Conservation (phyloP, 2,113 vertebrate genomes). For the Coregonus clupeaformis region DNA sequence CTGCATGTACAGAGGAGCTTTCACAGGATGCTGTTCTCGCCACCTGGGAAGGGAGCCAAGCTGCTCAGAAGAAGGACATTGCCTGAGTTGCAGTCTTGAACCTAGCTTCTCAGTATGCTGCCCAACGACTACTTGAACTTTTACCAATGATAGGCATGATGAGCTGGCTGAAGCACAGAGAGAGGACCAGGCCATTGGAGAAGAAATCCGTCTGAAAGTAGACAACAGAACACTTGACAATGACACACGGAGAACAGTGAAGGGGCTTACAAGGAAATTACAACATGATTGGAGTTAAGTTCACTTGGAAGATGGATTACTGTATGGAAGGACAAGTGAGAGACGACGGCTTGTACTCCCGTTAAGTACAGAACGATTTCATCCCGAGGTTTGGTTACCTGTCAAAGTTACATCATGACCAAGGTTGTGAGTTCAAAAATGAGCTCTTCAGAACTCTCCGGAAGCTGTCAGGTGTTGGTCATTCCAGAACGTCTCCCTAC, state of each 20-base stretch:
- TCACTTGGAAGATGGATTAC: neutral
- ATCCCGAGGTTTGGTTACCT: conserved; percentile 16
- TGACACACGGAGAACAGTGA: neutral
- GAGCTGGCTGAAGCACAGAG: neutral
- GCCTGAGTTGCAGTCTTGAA: neutral
- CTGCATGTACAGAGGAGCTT: neutral
- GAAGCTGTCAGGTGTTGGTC: conserved; percentile 1
- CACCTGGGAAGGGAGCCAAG: neutral
- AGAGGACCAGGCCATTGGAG: neutral
- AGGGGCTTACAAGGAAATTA: neutral
- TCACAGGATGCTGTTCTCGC: neutral
- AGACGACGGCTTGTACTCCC: conserved; percentile 9
- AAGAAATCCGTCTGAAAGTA: neutral
- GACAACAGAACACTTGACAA: neutral
- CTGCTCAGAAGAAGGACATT: neutral
- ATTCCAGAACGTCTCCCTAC: too few relatives aligned
- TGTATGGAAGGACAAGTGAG: neutral
- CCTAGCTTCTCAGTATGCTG: neutral
- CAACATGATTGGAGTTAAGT: conserved; percentile 6
- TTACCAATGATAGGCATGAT: neutral
- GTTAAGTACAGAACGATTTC: conserved; percentile 3
- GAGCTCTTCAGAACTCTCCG: conserved; percentile 4
- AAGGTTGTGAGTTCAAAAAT: conserved; percentile 14
- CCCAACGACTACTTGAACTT: neutral
- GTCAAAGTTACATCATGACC: conserved; percentile 3